Evolutionary conservation across 2,888 invertebrate species (phyloP), one percentile per base, ranked within the genome.

Genomic region (Acleris emargana): DNA sequence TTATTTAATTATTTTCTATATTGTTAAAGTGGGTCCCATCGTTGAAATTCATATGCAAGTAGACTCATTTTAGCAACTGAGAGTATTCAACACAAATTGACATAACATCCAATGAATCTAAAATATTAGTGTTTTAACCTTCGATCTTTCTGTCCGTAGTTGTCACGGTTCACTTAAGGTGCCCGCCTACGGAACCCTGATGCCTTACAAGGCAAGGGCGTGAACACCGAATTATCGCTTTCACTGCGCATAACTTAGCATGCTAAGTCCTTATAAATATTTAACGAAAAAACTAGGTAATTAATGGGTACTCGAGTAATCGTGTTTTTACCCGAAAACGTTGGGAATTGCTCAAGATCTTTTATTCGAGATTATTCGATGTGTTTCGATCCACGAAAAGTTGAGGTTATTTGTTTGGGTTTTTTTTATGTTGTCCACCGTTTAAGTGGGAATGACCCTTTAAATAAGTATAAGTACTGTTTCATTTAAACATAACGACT

Each of bases 241-340:
- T 89, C 85, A 86, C 91, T 87, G 79, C 78, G 83, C 76, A 91
- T 90, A 80, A 68, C 86, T 89, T 89, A 83, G 68, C 83, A 86
- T 87, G 81, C 73, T 78, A 75, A 79, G 67, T 71, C 60, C 69
- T 72, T 75, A 84, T 84, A 78, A 81, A 82, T 83, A 82, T 82
- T 78, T 79, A 81, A 77, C 75, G 55, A 67, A 67, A 73, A 75
- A 75, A 72, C 58, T 73, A 72, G 73, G 79, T 86, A 84, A 84
- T 84, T 82, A 84, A 87, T 80, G 78, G 76, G 67, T 53, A 73
- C 73, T 71, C 69, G 75, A 76, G 76, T 76, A 72, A 78, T 78
- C 77, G 76, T 81, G 82, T 80, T 84, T 64, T 83, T 77, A 75
- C 78, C 73, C 75, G 69, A 79, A 81, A 85, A 82, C 78, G 80